Conservation (phyloP, 2,888 invertebrate genomes). For the Muscina levida region DNA sequence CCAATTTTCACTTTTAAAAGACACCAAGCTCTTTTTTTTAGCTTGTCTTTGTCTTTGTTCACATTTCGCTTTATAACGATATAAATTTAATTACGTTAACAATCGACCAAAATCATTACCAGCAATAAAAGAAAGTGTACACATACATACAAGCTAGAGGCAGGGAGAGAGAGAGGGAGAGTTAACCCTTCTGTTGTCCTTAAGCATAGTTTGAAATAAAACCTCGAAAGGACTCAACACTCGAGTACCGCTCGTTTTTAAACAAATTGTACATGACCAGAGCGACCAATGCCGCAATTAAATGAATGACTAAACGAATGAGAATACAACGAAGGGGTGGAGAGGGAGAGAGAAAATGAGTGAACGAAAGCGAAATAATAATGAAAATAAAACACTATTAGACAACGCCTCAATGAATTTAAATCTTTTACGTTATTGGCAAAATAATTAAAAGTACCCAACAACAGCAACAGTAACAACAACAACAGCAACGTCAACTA, state of each 20-base stretch:
- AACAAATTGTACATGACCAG: slow-evolving; percentile 48
- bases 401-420: slow-evolving; percentile 59
- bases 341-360: neutral
- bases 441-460: slow-evolving; percentile 57
- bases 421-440: slow-evolving; percentile 57
- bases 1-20: slow-evolving; percentile 23
- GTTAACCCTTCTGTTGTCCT: slow-evolving; percentile 20
- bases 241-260: slow-evolving; percentile 32
- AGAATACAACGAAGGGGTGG: slow-evolving; percentile 6
- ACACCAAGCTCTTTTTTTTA: neutral
- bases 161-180: no score
- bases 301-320: slow-evolving; percentile 39
- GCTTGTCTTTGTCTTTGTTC: neutral
- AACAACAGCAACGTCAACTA: neutral
- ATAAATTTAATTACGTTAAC: slow-evolving; percentile 49
- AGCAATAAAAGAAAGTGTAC: slow-evolving; percentile 14
- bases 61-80: neutral
- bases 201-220: slow-evolving; percentile 2
- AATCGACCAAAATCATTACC: slow-evolving; percentile 36
- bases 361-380: slow-evolving; percentile 23
- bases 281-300: slow-evolving; percentile 42
- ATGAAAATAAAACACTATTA: slow-evolving; percentile 53
- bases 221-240: slow-evolving; percentile 12
- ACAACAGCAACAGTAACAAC: neutral
- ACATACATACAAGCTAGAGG: no score